Evolutionary conservation across 2,113 vertebrate genomes (phyloP).

Genomic region (Neomonachus schauinslandi): DNA sequence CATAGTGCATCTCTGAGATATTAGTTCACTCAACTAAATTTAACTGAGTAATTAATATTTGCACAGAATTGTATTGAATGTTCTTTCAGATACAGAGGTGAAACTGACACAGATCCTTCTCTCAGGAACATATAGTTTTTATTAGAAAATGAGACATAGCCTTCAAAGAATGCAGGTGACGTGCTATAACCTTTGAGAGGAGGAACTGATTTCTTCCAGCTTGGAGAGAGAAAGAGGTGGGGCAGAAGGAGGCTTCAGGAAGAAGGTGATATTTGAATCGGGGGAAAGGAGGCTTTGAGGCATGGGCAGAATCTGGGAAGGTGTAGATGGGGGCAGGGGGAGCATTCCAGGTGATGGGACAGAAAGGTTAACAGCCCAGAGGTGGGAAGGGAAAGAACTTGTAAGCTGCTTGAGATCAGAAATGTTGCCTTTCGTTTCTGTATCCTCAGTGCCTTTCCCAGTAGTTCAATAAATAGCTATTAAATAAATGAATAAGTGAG

Average conservation of each 20-base stretch:
- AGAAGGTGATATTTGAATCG: not conserved
- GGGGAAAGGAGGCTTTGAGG: not conserved
- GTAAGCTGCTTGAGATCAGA: not conserved
- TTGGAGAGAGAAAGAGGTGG: not conserved
- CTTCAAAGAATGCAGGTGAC: not conserved
- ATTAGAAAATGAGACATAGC: not conserved
- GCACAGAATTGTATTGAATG: not conserved
- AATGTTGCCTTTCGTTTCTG: not conserved
- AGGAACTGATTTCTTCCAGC: conserved; percentile 33
- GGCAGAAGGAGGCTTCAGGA: not conserved
- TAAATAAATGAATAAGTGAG: not conserved
- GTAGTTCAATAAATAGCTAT: conserved; percentile 2
- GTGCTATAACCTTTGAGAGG: not conserved
- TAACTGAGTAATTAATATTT: conserved; percentile 51
- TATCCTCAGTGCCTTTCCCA: not conserved
- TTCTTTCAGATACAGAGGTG: not conserved
- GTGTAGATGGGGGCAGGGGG: accelerated
- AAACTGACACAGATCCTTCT: not conserved
- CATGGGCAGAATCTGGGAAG: not conserved
- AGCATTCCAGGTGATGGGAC: not conserved
- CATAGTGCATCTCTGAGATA: not conserved
- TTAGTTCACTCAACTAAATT: conserved; percentile 25
- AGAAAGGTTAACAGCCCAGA: not conserved
- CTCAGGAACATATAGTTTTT: not conserved
- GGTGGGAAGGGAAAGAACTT: not conserved